Percentiles rank a stretch among this genome's conserved stretches.
Conservation (phyloP, 2,888 invertebrate genomes). For the Drosophila multiciliata region DNA sequence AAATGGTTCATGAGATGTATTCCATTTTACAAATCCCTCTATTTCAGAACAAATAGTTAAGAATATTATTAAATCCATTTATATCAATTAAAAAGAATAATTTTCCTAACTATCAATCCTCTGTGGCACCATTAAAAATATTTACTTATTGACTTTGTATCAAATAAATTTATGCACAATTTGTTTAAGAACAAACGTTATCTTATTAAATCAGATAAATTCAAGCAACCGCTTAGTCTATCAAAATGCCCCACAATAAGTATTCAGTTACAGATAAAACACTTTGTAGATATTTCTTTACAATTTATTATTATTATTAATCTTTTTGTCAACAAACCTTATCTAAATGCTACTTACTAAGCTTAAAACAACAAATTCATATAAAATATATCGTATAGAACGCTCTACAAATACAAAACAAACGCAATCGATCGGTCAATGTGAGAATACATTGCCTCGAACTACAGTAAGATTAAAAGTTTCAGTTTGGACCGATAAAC, state of each 20-base stretch:
- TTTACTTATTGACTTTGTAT: neutral
- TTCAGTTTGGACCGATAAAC: slow-evolving; percentile 30
- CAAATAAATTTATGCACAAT: neutral
- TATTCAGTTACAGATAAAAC: neutral
- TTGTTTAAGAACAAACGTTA: neutral
- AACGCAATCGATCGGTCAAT: slow-evolving; percentile 27
- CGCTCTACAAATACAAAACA: slow-evolving; percentile 56
- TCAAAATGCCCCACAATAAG: neutral
- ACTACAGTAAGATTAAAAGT: slow-evolving; percentile 36
- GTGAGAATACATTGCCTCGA: slow-evolving; percentile 55
- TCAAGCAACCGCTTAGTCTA: neutral
- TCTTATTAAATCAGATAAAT: neutral
- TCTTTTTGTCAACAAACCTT: slow-evolving; percentile 37
- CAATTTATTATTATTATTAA: slow-evolving; percentile 14
- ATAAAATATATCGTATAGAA: slow-evolving; percentile 28
- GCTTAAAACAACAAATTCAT: slow-evolving; percentile 46
- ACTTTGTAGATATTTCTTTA: slow-evolving; percentile 1
- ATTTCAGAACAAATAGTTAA: neutral
- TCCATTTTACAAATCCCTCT: neutral
- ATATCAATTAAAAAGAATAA: neutral
- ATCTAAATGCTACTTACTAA: slow-evolving; percentile 42
- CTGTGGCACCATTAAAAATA: neutral
- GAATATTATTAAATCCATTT: neutral
- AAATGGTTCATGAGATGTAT: no score
- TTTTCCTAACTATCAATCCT: neutral